phyloP scores from a whole-genome alignment of 2,797 vertebrate genomes.

The Discoglossus pictus region DNA sequence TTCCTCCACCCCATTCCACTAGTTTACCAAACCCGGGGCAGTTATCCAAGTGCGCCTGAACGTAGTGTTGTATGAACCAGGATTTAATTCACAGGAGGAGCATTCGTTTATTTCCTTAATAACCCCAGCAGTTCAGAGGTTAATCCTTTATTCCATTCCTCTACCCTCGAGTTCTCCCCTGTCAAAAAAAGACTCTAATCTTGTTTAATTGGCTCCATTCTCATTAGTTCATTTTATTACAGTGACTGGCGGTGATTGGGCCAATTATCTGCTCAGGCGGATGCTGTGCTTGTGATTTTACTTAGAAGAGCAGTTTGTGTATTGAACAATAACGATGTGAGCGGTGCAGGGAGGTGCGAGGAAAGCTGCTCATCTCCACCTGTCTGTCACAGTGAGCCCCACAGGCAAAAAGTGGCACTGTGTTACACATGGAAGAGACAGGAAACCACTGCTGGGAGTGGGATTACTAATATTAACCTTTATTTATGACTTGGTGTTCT shows the following conservation, averaged over 20 bases:
- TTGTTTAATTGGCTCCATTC: slow-evolving; percentile 30
- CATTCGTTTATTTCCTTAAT: too few relatives aligned
- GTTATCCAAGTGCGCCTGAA: too few relatives aligned
- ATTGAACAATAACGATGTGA: background rate
- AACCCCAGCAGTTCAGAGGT: background rate
- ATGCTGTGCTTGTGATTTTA: background rate
- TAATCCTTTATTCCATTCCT: slow-evolving; percentile 2
- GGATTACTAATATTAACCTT: too few relatives aligned
- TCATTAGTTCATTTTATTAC: slow-evolving; percentile 46
- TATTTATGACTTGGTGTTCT: too few relatives aligned
- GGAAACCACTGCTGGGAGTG: background rate
- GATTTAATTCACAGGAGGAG: too few relatives aligned
- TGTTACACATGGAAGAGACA: background rate
- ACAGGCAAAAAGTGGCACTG: background rate
- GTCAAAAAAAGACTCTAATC: slow-evolving; percentile 9
- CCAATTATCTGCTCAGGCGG: slow-evolving; percentile 31
- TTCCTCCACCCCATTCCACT: too few relatives aligned
- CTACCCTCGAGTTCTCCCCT: slow-evolving; percentile 15
- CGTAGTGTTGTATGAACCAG: too few relatives aligned
- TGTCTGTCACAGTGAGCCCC: slow-evolving; percentile 1
- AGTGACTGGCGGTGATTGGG: slow-evolving; percentile 18
- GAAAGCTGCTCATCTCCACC: background rate
- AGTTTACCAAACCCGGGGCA: too few relatives aligned
- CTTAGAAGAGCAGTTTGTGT: slow-evolving; percentile 1
- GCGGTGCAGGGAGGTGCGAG: background rate